Conservation (phyloP, 35 echinoderm and acorn worm species). For the Lytechinus variegatus region DNA sequence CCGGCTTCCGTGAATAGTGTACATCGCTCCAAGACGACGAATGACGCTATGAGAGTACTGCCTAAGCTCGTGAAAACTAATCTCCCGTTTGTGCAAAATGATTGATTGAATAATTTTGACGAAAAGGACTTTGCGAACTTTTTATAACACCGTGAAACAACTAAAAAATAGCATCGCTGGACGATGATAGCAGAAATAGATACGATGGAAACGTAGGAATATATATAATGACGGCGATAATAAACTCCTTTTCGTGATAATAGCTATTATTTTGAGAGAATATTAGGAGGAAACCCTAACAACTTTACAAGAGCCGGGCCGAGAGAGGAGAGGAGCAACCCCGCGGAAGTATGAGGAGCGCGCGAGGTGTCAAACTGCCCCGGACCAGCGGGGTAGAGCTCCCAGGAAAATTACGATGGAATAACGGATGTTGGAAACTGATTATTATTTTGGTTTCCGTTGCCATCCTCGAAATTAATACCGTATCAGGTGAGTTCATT, state of each 20-base stretch:
- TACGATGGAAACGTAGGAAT: background rate
- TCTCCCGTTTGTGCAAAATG: background rate
- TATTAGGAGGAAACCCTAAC: background rate
- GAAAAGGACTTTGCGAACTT: constrained; percentile 29
- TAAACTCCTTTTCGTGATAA: background rate
- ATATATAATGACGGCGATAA: background rate
- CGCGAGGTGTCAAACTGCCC: background rate
- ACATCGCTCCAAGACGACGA: constrained; percentile 60
- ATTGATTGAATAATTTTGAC: background rate
- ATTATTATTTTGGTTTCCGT: background rate
- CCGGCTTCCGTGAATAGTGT: constrained; percentile 41
- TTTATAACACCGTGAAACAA: constrained; percentile 8
- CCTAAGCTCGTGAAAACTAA: constrained; percentile 37
- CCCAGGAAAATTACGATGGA: constrained; percentile 40
- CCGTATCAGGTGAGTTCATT: constrained; percentile 42
- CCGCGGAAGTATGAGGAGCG: constrained; percentile 17
- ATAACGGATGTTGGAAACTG: constrained; percentile 30
- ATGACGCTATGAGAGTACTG: constrained; percentile 50
- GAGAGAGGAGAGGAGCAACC: background rate
- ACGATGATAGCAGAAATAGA: constrained; percentile 21
- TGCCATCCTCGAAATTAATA: background rate
- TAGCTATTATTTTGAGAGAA: background rate
- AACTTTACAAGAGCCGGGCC: background rate
- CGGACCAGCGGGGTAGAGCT: constrained; percentile 34
- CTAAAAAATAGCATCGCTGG: constrained; percentile 60